phyloP scores from a whole-genome alignment of 2,888 invertebrate genomes.

The Scaptomyza parva region DNA sequence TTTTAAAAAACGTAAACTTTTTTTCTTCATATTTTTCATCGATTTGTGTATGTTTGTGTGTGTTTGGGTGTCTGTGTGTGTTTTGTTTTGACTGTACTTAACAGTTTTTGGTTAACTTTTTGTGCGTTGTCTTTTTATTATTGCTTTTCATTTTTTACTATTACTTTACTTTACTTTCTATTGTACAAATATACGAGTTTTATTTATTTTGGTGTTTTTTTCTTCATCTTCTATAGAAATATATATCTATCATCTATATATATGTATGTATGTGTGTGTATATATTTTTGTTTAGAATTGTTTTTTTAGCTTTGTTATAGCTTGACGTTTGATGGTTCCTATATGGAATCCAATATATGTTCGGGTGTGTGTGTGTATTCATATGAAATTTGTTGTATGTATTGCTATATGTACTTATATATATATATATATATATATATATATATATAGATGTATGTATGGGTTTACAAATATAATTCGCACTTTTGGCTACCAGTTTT shows the following conservation, averaged over 20 bases:
- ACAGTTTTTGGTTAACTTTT: conserved; percentile 12
- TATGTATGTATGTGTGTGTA: conserved; percentile 1
- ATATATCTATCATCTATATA: conserved; percentile 30
- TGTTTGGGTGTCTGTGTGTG: conserved; percentile 11
- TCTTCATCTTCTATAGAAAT: conserved; percentile 47
- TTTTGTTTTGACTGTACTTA: conserved; percentile 39
- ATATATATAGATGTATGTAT: no score
- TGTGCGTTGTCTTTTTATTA: conserved; percentile 18
- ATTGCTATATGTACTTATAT: conserved; percentile 34
- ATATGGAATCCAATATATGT: no score
- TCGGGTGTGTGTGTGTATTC: conserved; percentile 10
- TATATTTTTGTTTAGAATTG: no score
- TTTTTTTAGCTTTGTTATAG: no score
- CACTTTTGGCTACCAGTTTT: conserved; percentile 45
- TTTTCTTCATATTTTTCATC: conserved; percentile 43
- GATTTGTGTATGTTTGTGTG: conserved; percentile 19
- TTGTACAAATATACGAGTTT: conserved; percentile 52
- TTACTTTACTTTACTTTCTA: conserved; percentile 40
- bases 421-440: no score
- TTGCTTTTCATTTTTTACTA: conserved; percentile 28
- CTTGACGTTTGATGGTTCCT: no score
- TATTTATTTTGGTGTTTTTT: conserved; percentile 26
- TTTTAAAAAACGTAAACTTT: conserved; percentile 50
- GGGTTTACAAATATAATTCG: conserved; percentile 64
- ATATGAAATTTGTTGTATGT: conserved; percentile 19